phyloP scores from a whole-genome alignment of 1,140 invertebrate species.

The Reticulitermes speratus region DNA sequence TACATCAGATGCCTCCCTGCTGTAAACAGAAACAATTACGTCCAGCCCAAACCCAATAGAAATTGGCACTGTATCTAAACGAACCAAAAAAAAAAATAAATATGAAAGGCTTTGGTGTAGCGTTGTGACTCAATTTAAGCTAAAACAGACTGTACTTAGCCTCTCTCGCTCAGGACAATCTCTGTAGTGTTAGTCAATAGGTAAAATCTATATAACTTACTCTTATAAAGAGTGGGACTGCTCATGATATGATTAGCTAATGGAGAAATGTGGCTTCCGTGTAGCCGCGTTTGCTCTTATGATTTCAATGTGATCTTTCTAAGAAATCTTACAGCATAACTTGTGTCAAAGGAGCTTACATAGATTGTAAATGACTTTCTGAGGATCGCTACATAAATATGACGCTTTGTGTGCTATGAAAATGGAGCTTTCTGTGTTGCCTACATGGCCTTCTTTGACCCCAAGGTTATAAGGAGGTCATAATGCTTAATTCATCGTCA shows the following conservation, averaged over 20 bases:
- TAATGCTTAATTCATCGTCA: neutral
- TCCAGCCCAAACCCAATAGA: neutral
- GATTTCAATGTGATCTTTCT: no score
- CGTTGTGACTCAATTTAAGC: no score
- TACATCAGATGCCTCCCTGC: neutral
- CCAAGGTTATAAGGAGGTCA: neutral
- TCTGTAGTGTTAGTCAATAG: neutral
- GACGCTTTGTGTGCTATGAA: neutral
- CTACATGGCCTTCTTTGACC: neutral
- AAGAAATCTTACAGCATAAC: no score
- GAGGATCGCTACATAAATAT: no score
- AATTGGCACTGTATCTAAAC: neutral
- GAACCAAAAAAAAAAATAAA: no score
- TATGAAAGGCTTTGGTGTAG: no score
- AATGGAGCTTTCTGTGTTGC: neutral
- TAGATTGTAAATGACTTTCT: neutral
- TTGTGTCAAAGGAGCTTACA: neutral
- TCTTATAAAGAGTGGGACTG: no score
- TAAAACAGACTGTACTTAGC: neutral
- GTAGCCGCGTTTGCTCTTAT: neutral
- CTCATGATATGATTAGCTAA: no score
- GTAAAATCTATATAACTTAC: no score
- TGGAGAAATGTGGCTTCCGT: neutral
- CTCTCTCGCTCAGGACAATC: constrained; percentile 12
- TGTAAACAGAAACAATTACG: neutral